Conservation (phyloP, 2,888 invertebrate species). For the Nesidiocoris tenuis region DNA sequence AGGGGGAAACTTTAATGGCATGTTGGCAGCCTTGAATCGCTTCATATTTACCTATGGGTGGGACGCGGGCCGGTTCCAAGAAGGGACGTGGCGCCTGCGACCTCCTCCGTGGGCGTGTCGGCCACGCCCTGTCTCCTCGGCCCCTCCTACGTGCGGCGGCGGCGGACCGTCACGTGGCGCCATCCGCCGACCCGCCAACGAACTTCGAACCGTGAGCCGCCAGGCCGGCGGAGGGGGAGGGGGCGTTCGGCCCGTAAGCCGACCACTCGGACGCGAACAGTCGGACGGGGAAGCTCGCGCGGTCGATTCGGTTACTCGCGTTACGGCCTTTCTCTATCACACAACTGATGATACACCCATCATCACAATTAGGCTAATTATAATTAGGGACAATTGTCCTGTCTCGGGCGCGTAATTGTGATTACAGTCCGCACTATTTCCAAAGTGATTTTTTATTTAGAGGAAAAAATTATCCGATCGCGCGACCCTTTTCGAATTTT, state of each 20-base stretch:
- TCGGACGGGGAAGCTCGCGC: conserved; percentile 40
- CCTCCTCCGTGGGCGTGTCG: not conserved
- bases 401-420: conserved; percentile 22
- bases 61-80: no score
- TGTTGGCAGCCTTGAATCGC: not conserved
- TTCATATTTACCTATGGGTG: no score
- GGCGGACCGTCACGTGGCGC: conserved; percentile 2
- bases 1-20: not conserved
- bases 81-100: not conserved
- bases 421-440: conserved; percentile 36
- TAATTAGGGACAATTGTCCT: conserved; percentile 45
- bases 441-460: not conserved
- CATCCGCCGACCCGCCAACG: not conserved
- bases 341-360: conserved; percentile 21
- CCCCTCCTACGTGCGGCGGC: not conserved
- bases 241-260: conserved; percentile 5
- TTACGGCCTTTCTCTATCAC: conserved; percentile 5
- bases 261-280: conserved; percentile 40
- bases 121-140: not conserved
- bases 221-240: not conserved
- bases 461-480: not conserved
- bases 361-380: conserved; percentile 44
- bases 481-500: conserved; percentile 15
- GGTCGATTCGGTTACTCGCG: conserved; percentile 19
- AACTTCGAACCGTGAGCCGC: not conserved